Percentiles rank a stretch among this genome's conserved stretches.
phyloP scores from a whole-genome alignment of 2,113 vertebrate species.

The Salvelinus fontinalis region DNA sequence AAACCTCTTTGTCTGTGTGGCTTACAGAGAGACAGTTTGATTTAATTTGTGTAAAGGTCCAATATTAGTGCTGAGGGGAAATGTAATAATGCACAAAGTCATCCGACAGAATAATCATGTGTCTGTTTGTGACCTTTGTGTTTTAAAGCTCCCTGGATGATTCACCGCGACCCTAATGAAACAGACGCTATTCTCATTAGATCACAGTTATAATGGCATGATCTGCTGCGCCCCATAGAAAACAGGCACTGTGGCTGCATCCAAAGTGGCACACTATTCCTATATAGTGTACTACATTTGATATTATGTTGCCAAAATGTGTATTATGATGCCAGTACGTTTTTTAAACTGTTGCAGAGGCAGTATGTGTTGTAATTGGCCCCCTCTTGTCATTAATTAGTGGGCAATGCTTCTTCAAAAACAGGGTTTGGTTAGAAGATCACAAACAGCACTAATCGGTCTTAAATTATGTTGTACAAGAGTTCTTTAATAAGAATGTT shows the following conservation, averaged over 20 bases:
- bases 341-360: not conserved
- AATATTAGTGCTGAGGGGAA: too few relatives aligned
- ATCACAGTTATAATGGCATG: not conserved
- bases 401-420: too few relatives aligned
- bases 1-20: too few relatives aligned
- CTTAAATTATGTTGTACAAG: slow-evolving; percentile 14
- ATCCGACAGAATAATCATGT: too few relatives aligned
- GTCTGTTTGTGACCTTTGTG: slow-evolving; percentile 3
- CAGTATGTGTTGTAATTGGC: too few relatives aligned
- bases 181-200: not conserved
- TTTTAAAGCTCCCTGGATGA: slow-evolving; percentile 11
- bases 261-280: too few relatives aligned
- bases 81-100: too few relatives aligned
- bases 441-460: slow-evolving; percentile 17
- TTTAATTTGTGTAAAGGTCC: too few relatives aligned
- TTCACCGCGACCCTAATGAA: not conserved
- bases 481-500: slow-evolving; percentile 12
- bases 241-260: not conserved
- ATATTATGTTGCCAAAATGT: not conserved
- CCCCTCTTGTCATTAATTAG: too few relatives aligned
- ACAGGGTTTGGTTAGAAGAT: slow-evolving; percentile 2
- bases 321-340: not conserved
- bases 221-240: not conserved
- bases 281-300: not conserved
- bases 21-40: too few relatives aligned